Evolutionary conservation across 2,797 vertebrate genomes (phyloP).

Genomic region (Synaphobranchus kaupii): DNA sequence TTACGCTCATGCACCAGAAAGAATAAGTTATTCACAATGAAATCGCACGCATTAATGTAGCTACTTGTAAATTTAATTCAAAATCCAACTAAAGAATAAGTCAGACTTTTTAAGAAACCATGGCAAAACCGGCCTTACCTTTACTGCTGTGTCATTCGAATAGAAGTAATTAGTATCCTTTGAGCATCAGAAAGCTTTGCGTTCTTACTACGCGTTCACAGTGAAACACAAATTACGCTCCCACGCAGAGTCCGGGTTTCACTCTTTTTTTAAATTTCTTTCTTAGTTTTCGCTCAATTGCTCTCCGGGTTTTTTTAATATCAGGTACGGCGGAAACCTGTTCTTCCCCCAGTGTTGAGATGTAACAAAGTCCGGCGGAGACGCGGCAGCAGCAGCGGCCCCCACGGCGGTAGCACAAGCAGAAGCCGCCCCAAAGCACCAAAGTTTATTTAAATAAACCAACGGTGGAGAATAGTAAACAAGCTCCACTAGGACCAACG

Average conservation of each 20-base stretch:
- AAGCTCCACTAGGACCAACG: conserved; percentile 67
- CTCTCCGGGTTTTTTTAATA: conserved; percentile 48
- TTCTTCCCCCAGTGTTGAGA: conserved; percentile 47
- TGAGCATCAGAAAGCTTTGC: conserved; percentile 20
- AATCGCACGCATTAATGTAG: neutral
- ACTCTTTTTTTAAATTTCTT: neutral
- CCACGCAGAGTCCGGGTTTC: neutral
- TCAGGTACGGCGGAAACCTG: conserved; percentile 59
- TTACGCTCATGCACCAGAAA: neutral
- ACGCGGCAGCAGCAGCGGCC: neutral
- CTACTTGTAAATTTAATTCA: neutral
- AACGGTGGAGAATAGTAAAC: conserved; percentile 70
- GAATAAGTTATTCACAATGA: neutral
- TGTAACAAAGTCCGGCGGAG: conserved; percentile 42
- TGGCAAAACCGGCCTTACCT: conserved; percentile 25
- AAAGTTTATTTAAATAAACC: conserved; percentile 66
- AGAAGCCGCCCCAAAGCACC: conserved; percentile 33
- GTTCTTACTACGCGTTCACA: neutral
- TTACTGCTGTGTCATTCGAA: neutral
- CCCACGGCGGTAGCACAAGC: neutral
- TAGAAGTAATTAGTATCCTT: conserved; percentile 20
- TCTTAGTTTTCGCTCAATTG: neutral
- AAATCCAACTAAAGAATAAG: neutral
- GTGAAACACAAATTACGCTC: neutral
- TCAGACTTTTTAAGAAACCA: neutral